A percentile compares a stretch with the other conserved stretches of the same genome.
These are phyloP conservation scores for Leptinotarsa lineolata DNA, from an alignment of 1,140 invertebrate genomes.

Conservation along the genomic window DNA sequence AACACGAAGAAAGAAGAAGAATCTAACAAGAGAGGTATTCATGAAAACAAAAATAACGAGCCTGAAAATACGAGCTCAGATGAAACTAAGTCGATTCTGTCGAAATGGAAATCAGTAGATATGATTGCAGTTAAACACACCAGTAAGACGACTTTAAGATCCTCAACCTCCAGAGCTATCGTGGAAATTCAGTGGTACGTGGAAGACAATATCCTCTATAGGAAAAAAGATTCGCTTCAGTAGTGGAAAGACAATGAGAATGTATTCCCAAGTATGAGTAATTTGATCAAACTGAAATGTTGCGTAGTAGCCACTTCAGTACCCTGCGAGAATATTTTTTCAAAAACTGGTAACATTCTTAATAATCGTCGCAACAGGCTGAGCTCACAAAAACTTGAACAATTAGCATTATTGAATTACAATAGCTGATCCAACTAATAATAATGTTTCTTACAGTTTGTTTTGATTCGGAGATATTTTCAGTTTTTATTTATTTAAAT, in stretches of 20 bases:
- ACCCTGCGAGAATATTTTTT: conserved; percentile 9
- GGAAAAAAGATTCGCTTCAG: not conserved
- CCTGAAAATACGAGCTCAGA: not conserved
- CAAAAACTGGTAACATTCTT: conserved; percentile 9
- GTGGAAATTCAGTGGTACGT: conserved; percentile 26
- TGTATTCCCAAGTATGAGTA: not conserved
- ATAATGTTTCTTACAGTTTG: not conserved
- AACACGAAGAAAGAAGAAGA: conserved; percentile 28
- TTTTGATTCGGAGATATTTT: not conserved
- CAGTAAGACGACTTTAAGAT: conserved; percentile 12
- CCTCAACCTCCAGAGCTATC: conserved; percentile 17
- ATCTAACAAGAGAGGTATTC: not conserved
- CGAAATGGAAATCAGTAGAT: conserved; percentile 11
- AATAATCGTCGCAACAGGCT: not conserved
- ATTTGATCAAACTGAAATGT: conserved; percentile 2
- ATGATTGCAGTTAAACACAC: not conserved
- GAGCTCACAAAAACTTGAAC: conserved; percentile 13
- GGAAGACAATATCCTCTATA: conserved; percentile 9
- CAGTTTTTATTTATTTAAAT: not conserved
- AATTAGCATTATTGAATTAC: conserved; percentile 9
- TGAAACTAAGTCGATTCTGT: not conserved
- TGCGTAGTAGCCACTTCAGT: not conserved
- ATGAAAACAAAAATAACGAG: conserved; percentile 9
- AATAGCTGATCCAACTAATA: not conserved
- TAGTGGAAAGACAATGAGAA: not conserved